A percentile compares a stretch with the other conserved stretches of the same genome.
Conservation (phyloP, 2,888 invertebrate species). For the Drosophila recens region DNA sequence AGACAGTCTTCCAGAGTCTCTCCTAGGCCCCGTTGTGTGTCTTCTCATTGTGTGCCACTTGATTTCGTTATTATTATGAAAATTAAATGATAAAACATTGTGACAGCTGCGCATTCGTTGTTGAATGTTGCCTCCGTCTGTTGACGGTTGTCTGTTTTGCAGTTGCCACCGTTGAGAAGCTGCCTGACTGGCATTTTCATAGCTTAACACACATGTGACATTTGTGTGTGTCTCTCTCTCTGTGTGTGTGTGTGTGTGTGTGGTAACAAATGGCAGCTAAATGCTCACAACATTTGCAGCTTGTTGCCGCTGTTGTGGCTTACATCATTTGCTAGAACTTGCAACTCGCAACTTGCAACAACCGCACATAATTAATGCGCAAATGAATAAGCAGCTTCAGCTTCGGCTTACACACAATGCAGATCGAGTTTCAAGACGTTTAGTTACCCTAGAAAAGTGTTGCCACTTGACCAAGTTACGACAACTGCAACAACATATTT, state of each 20-base stretch:
- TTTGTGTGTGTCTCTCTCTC: slow-evolving; percentile 7
- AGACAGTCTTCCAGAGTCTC: slow-evolving; percentile 12
- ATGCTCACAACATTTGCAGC: slow-evolving; percentile 58
- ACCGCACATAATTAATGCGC: slow-evolving; percentile 62
- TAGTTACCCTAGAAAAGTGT: slow-evolving; percentile 41
- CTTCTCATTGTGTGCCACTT: slow-evolving; percentile 62
- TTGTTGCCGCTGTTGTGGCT: slow-evolving; percentile 18
- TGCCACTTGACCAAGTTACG: slow-evolving; percentile 15
- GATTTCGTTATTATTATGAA: slow-evolving; percentile 81
- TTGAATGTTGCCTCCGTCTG: slow-evolving; percentile 19
- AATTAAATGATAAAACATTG: slow-evolving; percentile 81
- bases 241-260: slow-evolving; percentile 17
- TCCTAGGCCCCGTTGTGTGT: background rate
- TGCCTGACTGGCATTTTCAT: slow-evolving; percentile 69
- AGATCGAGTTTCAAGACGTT: slow-evolving; percentile 13
- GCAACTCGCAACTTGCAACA: slow-evolving; percentile 43
- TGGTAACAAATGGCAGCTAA: slow-evolving; percentile 76
- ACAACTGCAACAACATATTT: background rate
- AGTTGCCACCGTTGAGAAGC: slow-evolving; percentile 14
- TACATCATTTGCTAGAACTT: slow-evolving; percentile 57
- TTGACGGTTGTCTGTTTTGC: slow-evolving; percentile 6
- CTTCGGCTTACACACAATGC: background rate
- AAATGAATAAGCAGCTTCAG: slow-evolving; percentile 33
- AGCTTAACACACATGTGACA: slow-evolving; percentile 51
- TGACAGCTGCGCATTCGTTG: slow-evolving; percentile 71